These are phyloP conservation scores for Podotricha telesiphe DNA, from an alignment of 2,888 invertebrate species.

Conservation along the genomic window DNA sequence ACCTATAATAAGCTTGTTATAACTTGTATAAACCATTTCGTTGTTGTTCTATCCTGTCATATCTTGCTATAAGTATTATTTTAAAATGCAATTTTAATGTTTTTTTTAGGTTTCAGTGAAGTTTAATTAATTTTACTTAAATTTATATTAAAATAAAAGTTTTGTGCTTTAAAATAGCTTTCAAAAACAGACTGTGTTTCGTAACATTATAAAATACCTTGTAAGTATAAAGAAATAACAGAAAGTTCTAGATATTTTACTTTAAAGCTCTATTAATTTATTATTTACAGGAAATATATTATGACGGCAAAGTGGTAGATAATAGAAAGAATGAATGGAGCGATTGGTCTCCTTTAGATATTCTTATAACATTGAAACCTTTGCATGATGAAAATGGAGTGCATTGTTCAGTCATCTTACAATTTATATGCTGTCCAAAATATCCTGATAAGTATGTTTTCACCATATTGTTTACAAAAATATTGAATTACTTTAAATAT, in stretches of 20 bases:
- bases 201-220: too few relatives aligned
- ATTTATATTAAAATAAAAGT: too few relatives aligned
- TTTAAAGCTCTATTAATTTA: constrained; percentile 1
- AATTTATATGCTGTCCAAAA: constrained; percentile 87
- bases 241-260: too few relatives aligned
- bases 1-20: not conserved
- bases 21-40: constrained; percentile 1
- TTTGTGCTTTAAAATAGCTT: too few relatives aligned
- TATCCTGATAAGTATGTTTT: constrained; percentile 91
- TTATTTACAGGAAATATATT: constrained; percentile 88
- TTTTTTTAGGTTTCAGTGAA: too few relatives aligned
- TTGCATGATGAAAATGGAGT: constrained; percentile 89
- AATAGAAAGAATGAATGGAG: constrained; percentile 85
- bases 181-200: too few relatives aligned
- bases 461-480: too few relatives aligned
- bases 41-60: not conserved
- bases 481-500: too few relatives aligned
- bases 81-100: not conserved
- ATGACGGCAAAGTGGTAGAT: constrained; percentile 86
- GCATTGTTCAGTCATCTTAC: constrained; percentile 89
- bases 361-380: constrained; percentile 89
- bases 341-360: constrained; percentile 89
- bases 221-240: too few relatives aligned
- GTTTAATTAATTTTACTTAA: too few relatives aligned
- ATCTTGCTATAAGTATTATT: not conserved